Evolutionary conservation across 2,113 vertebrate genomes (phyloP), one percentile per base, ranked within the genome.

Genomic region (Microtus pennsylvanicus): DNA sequence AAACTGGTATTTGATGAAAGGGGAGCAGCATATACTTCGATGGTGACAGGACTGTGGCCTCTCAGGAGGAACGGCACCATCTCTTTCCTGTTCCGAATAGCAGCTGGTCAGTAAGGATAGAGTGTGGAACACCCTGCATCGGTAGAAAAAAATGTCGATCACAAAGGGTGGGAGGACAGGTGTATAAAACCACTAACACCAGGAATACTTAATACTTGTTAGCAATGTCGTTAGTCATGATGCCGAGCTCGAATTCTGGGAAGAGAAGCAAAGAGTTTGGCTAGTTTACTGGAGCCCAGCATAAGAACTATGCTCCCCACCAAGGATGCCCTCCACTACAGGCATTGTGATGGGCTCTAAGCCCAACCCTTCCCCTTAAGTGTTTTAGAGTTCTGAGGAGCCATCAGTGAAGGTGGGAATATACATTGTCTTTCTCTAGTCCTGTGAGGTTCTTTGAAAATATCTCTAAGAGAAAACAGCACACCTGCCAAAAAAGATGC

Each of bases 371-470:
- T 7, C 45, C 35, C 47, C 80, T 93, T 87, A 42, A 92, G 47
- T 24, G 14, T 80, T 90, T 42, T 30, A 55, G 61, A 77, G 42
- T 90, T 94, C 94, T 81, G 86, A 45, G 14, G 30, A 90, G 86
- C n/a, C 83, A 10, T 21, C 72, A 22, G 70, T 74, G 33, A 96
- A 77, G 9, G 10, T 50, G 82, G 47, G 74, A 55, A 55, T 55
- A 17, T 55, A 83, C 19, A 12, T 92, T 80, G 86, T 11, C 76
- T 58, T 45, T 90, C 30, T 92, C 47, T 24, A 88, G 35, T 14
- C 74, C 61, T 80, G 90, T 55, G 12, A 90, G 35, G 16, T 97
- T 92, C 72, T 80, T 92, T 94, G 81, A 93, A 94, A 86, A 81
- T 92, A 65, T 61, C 30, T 6, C 19, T 14, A 90, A 94, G 65